Evolutionary conservation across 2,113 vertebrate genomes (phyloP), one percentile per base, ranked within the genome.

Genomic region (Vimba vimba): DNA sequence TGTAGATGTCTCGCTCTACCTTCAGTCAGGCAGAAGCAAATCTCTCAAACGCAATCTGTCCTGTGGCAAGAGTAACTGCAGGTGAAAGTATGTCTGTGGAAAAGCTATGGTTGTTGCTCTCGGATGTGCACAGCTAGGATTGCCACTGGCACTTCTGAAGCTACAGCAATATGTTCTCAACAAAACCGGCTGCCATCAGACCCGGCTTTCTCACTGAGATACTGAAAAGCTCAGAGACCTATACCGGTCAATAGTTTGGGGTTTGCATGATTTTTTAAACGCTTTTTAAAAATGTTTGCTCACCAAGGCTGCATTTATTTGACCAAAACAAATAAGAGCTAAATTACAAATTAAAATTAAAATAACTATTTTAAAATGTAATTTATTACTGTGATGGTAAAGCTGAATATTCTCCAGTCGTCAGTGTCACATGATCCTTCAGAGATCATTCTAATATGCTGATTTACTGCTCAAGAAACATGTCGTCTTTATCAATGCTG

Each of bases 31-130:
- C 39, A 85, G 57, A 77, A n/a, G 66, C 33, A 85, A 73, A 43
- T 43, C n/a, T 50, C 78, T 43, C 57, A 62, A 62, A 79, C 52
- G 15, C 77, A 60, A 43, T 79, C 77, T 60, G n/a, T 76, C 13
- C n/a, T 30, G 73, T 15, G 45, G 45, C 73, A 76, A 30, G 73
- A 50, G 23, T 76, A 52, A 76, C 33, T 62, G 57, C 50, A 36
- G 57, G 55, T 25, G 39, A 64, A 82, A 68, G 43, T 0, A 2
- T 30, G n/a, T 66, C 17, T 5, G 60, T 23, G 60, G 39, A 66
- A 66, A 81, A 81, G 60, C 60, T 21, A 66, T 81, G n/a, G 59
- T 66, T 81, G 79, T 66, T 66, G 57, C 78, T 60, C 55, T 62
- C 30, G 1, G 10, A 60, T 60, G 39, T 81, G n/a, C 36, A 30